Conservation (phyloP, 1,140 invertebrate genomes). For the Drosophila sturtevanti region DNA sequence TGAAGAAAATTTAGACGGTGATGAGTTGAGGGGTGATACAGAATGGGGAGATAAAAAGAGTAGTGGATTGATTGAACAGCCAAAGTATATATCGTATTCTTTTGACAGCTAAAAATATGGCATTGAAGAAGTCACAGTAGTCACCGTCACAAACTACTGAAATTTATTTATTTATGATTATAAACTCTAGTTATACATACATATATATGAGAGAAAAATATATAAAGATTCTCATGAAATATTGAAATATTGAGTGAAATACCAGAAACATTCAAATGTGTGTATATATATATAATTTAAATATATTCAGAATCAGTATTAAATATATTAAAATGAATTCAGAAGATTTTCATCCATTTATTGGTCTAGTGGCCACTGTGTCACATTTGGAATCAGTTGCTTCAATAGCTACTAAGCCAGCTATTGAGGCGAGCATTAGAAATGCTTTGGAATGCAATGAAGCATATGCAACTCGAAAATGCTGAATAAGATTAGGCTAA, state of each 20-base stretch:
- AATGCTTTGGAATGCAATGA: conserved; percentile 58
- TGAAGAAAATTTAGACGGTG: conserved; percentile 7
- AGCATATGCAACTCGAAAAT: conserved; percentile 42
- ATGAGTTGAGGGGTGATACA: neutral
- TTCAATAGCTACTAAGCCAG: conserved; percentile 51
- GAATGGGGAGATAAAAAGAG: neutral
- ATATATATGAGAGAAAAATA: too few species aligned
- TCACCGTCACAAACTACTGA: neutral
- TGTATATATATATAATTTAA: too few species aligned
- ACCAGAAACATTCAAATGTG: too few species aligned
- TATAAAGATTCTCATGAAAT: too few species aligned
- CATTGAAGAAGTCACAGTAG: conserved; percentile 23
- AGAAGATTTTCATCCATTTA: neutral
- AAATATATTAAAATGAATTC: neutral
- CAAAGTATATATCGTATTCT: conserved; percentile 41
- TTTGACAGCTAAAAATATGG: conserved; percentile 47
- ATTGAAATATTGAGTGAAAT: too few species aligned
- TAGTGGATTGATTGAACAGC: conserved; percentile 4
- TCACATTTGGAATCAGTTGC: conserved; percentile 11
- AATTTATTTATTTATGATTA: too few species aligned
- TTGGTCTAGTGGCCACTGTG: conserved; percentile 12
- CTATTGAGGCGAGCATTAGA: conserved; percentile 58
- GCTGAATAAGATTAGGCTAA: conserved; percentile 38
- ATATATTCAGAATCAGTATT: too few species aligned
- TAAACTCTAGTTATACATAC: too few species aligned